Conservation (phyloP, 92 coral and sea anemone genomes). For the Porites evermanni region DNA sequence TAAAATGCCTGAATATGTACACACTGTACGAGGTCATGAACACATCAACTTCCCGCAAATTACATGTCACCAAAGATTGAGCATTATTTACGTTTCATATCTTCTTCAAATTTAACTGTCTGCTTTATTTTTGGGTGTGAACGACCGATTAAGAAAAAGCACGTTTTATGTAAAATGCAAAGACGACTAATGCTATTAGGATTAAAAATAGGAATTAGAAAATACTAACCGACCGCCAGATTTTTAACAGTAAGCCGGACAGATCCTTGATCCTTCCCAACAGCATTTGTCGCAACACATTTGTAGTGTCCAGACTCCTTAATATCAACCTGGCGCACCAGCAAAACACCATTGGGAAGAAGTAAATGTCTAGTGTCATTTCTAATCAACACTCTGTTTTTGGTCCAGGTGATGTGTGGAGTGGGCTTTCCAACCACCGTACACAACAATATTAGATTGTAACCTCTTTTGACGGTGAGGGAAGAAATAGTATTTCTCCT, state of each 20-base stretch:
- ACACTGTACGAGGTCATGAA: not conserved
- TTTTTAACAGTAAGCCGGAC: slow-evolving; percentile 67
- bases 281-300: slow-evolving; percentile 78
- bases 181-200: no score
- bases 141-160: not conserved
- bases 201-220: not conserved
- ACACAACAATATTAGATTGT: slow-evolving; percentile 74
- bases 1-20: no score
- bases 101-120: not conserved
- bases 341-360: slow-evolving; percentile 65
- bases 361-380: slow-evolving; percentile 78
- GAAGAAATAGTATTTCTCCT: slow-evolving; percentile 49
- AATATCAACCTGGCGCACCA: slow-evolving; percentile 64
- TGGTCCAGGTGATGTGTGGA: slow-evolving; percentile 73
- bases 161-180: no score
- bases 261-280: slow-evolving; percentile 78
- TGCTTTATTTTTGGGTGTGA: not conserved
- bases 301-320: slow-evolving; percentile 80
- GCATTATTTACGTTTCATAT: no score
- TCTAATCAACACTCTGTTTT: slow-evolving; percentile 63
- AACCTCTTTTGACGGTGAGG: slow-evolving; percentile 65
- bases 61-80: not conserved
- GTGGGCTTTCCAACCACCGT: slow-evolving; percentile 77
- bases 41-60: not conserved
- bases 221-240: slow-evolving; percentile 28